A percentile compares a stretch with the other conserved stretches of the same genome.
Conservation (phyloP, 2,113 vertebrate genomes). For the Peromyscus maniculatus region DNA sequence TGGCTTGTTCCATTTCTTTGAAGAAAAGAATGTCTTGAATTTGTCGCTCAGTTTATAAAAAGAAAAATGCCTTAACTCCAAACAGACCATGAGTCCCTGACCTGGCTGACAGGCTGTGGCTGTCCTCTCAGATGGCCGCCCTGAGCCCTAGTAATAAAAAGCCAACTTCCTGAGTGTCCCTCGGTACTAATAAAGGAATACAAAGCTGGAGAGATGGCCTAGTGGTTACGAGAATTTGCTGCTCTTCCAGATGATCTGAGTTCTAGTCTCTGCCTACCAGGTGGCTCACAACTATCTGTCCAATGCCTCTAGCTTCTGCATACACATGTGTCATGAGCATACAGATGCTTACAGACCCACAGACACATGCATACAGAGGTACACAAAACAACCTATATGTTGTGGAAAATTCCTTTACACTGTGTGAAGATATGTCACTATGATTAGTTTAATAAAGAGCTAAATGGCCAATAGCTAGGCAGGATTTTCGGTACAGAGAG, state of each 20-base stretch:
- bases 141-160: neutral
- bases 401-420: neutral
- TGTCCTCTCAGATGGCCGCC: neutral
- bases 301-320: neutral
- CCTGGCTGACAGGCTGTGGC: neutral
- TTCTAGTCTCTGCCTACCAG: neutral
- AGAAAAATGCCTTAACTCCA: neutral
- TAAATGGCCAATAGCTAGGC: neutral
- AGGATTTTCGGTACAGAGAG: neutral
- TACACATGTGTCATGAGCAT: neutral
- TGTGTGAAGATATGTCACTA: neutral
- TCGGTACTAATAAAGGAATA: neutral
- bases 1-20: slow-evolving; percentile 57
- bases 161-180: neutral
- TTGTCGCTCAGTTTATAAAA: slow-evolving; percentile 53
- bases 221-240: neutral
- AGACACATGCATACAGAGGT: neutral
- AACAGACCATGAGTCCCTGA: neutral
- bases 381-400: too few species aligned
- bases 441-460: neutral
- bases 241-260: neutral
- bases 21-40: slow-evolving; percentile 61
- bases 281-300: neutral
- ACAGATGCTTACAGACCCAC: neutral
- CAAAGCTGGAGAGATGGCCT: neutral